Base-by-base conservation (phyloP, 1,140 invertebrate species). In the Rhagoletis pomonella region DNA sequence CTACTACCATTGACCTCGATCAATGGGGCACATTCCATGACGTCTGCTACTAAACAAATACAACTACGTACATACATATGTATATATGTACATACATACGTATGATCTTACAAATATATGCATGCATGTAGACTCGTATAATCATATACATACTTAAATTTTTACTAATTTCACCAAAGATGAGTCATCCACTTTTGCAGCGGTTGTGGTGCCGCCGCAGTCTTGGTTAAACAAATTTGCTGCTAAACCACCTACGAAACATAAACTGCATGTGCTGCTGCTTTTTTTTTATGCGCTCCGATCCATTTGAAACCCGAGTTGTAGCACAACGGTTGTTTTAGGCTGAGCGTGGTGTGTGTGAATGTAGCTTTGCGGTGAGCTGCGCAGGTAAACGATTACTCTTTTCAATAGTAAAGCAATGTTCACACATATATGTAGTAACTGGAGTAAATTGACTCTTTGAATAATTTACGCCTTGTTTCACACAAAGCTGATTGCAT, bases 1-100 rank as follows among this genome's bases (percentile, higher is more conserved):
- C 73, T 19, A 55, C 47, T 55, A 81, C n/a, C 73, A 81, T 81
- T 81, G 73, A 81, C 73, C 73, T 81, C 73, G 73, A 81, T 81
- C 50, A 3, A 14, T 17, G n/a, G 17, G 47, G 47, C 42, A 81
- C 14, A 77, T 77, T 77, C 69, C 69, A 50, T 55, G 14, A 3
- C n/a, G 69, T 10, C 39, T 62, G 39, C 12, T 44, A 4, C 42
- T 5, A 0, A 6, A 73, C 2, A 12, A 73, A 62, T 62, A 62
- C 60, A n/a, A n/a, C 17, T 14, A 62, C 17, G 12, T 47, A 17
- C 14, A 73, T 42, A 47, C 67, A 73, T 47, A n/a, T 3, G 17
- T 0, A 1, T 4, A 73, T 67, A 10, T 19, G 29, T 3, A 6
- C 29, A 19, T 67, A 39, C n/a, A n/a, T n/a, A n/a, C n/a, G n/a